Conservation (phyloP, 2,797 vertebrate genomes). For the Hippoglossus hippoglossus region DNA sequence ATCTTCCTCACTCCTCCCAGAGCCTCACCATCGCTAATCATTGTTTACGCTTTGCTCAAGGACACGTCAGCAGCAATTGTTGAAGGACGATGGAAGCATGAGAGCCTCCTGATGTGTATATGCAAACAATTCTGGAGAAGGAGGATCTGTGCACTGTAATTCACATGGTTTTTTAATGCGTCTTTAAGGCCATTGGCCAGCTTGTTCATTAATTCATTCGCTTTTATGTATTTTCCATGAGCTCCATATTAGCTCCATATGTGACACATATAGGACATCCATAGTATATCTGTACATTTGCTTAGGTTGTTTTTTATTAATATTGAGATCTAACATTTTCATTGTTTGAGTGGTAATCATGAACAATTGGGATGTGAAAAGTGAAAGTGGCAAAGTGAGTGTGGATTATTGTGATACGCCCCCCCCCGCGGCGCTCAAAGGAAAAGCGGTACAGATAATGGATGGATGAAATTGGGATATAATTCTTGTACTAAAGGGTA, state of each 20-base stretch:
- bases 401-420: too few relatives aligned
- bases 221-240: background rate
- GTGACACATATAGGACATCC: background rate
- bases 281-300: background rate
- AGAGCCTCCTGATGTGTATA: background rate
- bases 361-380: background rate
- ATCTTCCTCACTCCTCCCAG: conserved; percentile 16
- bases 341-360: background rate
- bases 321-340: background rate
- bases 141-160: background rate
- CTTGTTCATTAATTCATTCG: background rate
- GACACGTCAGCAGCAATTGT: conserved; percentile 27
- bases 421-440: too few relatives aligned
- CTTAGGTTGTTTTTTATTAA: background rate
- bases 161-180: background rate
- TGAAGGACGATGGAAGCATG: conserved; percentile 16
- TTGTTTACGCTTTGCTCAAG: conserved; percentile 59
- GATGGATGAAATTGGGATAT: too few relatives aligned
- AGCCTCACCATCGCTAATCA: conserved; percentile 55
- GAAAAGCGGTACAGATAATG: too few relatives aligned
- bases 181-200: background rate
- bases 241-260: background rate
- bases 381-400: too few relatives aligned
- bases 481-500: background rate
- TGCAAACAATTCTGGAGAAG: background rate